Conservation (phyloP, 2,888 invertebrate genomes). For the Ectemnius lituratus region DNA sequence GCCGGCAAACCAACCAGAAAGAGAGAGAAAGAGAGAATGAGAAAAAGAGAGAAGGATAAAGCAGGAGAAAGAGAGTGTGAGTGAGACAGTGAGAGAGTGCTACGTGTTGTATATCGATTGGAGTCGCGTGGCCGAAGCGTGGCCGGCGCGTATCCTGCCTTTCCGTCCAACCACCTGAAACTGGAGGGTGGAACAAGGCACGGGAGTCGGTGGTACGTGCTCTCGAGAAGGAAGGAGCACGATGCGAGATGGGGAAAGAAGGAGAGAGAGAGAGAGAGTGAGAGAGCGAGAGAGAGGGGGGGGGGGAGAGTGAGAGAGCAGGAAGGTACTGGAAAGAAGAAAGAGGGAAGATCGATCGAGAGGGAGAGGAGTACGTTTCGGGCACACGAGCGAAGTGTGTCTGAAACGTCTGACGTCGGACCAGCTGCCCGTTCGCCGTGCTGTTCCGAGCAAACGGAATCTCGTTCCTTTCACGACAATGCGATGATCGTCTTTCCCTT, state of each 20-base stretch:
- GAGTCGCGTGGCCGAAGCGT: slow-evolving; percentile 74
- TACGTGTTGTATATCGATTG: slow-evolving; percentile 43
- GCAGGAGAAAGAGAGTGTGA: neutral
- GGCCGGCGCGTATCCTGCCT: slow-evolving; percentile 54
- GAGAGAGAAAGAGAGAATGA: no score
- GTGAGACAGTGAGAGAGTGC: slow-evolving; percentile 46
- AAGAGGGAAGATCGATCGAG: slow-evolving; percentile 15
- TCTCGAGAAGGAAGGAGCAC: slow-evolving; percentile 25
- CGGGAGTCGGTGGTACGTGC: slow-evolving; percentile 2
- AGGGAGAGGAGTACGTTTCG: slow-evolving; percentile 37
- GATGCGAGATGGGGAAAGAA: slow-evolving; percentile 14
- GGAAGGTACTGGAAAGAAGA: neutral
- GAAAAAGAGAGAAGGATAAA: no score
- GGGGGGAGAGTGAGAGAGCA: slow-evolving; percentile 15
- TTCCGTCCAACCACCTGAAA: slow-evolving; percentile 45
- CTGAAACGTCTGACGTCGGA: slow-evolving; percentile 55
- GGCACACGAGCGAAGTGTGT: slow-evolving; percentile 60
- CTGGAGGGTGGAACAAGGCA: slow-evolving; percentile 33
- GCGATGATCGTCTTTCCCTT: slow-evolving; percentile 52
- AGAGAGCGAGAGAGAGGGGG: slow-evolving; percentile 19
- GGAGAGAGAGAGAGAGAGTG: slow-evolving; percentile 22
- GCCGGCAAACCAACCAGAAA: neutral
- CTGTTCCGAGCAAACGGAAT: slow-evolving; percentile 61
- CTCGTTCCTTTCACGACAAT: slow-evolving; percentile 60
- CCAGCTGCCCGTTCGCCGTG: slow-evolving; percentile 65